These are phyloP conservation scores for Halcyon malimbica DNA, from an alignment of 2,113 vertebrate species.

Conservation along the genomic window DNA sequence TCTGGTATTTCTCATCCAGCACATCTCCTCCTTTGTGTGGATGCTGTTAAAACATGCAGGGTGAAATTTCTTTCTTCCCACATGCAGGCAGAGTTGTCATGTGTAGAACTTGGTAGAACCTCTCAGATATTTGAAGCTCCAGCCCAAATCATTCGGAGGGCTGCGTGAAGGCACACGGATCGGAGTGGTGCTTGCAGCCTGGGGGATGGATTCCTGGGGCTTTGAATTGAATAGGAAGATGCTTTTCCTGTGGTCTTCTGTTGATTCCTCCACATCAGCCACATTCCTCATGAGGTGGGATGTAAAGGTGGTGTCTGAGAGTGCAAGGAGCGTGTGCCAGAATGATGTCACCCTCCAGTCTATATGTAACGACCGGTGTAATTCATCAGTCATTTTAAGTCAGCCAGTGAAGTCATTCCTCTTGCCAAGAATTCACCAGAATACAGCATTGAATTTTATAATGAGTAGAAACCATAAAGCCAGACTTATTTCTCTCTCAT, in stretches of 20 bases:
- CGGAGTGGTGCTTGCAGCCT: neutral
- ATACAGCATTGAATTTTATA: conserved; percentile 3
- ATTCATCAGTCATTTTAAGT: conserved; percentile 12
- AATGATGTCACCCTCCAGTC: neutral
- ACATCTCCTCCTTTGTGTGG: neutral
- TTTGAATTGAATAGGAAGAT: neutral
- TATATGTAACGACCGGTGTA: neutral
- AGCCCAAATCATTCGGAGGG: neutral
- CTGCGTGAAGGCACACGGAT: accelerated
- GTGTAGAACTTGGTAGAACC: neutral
- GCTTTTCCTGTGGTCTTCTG: neutral
- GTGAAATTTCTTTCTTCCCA: conserved; percentile 37
- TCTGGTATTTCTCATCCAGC: neutral
- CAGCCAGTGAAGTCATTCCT: neutral
- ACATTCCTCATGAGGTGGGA: neutral
- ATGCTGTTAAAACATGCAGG: conserved; percentile 35
- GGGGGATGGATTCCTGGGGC: neutral
- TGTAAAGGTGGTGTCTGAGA: neutral
- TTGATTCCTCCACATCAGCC: neutral
- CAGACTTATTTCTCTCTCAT: conserved; percentile 3
- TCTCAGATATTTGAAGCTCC: neutral
- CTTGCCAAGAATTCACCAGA: neutral
- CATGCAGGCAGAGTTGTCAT: neutral
- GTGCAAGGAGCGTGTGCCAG: neutral
- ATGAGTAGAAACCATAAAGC: conserved; percentile 41